Base-by-base conservation (phyloP, 2,113 vertebrate species). In the Boulengeromyrus knoepffleri region DNA sequence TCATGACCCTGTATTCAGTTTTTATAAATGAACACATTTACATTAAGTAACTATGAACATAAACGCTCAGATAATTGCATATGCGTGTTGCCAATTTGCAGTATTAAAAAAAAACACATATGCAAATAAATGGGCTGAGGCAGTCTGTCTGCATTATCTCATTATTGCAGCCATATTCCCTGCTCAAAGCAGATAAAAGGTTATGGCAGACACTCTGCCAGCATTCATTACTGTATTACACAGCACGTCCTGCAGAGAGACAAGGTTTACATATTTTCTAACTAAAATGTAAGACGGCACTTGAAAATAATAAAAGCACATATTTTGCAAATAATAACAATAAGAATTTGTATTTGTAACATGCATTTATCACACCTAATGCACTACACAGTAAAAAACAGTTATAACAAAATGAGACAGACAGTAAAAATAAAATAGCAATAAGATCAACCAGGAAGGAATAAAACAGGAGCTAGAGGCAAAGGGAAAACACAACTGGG, bases 161-260 rank as follows among this genome's bases (percentile, higher is more conserved):
- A 53, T 87, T 87, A 87, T 87, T 87, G 31, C 49, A 87, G 85
- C 47, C 13, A 4, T 17, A 87, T 21, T 56, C 50, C 50, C 31
- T 52, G 85, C 85, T 56, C n/a, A 17, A 56, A 53, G 47, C 85
- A 87, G 50, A 56, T 87, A 19, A 87, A 87, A 87, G 85, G 85
- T 53, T 19, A 52, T 19, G n/a, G n/a, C 85, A 53, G 31, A 31
- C 85, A 53, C 27, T 87, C 21, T 53, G 31, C 85, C 50, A 56
- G 27, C 85, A 19, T 53, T 53, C 50, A 87, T 56, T 39, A 53
- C 85, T 53, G 21, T 50, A 50, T 49, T 6, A 50, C n/a, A 36
- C 50, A 53, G 12, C 39, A 36, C 85, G 19, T 21, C 46, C 49
- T 27, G 31, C 31, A 53, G 31, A 87, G 3, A 47, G 39, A 47